A percentile compares a stretch with the other conserved stretches of the same genome.
Conservation (phyloP, 2,113 vertebrate genomes). For the Pteropus alecto region DNA sequence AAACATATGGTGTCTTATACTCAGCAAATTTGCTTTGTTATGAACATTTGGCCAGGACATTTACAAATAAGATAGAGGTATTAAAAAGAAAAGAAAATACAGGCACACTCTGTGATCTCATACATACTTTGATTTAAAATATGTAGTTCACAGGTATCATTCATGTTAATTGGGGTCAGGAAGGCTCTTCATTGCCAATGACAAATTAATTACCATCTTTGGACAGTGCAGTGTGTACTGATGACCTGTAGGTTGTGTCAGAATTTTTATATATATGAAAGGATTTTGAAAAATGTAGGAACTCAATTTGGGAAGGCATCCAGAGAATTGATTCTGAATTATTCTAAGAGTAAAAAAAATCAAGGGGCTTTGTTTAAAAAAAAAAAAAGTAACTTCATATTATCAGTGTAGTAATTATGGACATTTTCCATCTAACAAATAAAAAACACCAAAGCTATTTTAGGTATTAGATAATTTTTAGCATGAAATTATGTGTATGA, state of each 20-base stretch:
- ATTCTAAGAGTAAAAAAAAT: background rate
- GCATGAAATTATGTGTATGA: background rate
- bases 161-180: background rate
- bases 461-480: background rate
- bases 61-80: background rate
- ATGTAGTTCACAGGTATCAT: background rate
- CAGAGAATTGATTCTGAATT: conserved; percentile 40
- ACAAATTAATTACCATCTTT: background rate
- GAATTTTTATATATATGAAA: conserved; percentile 67
- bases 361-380: background rate
- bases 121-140: background rate
- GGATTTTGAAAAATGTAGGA: conserved; percentile 51
- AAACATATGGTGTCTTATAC: background rate
- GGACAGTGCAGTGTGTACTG: background rate
- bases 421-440: background rate
- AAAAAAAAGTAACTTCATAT: background rate
- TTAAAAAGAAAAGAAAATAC: background rate
- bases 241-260: background rate
- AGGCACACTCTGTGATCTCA: background rate
- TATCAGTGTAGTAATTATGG: background rate
- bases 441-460: background rate
- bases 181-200: background rate
- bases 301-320: background rate
- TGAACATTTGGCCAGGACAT: background rate
- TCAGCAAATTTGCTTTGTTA: background rate